Conservation (phyloP, 2,113 vertebrate genomes). For the Diadophis punctatus region DNA sequence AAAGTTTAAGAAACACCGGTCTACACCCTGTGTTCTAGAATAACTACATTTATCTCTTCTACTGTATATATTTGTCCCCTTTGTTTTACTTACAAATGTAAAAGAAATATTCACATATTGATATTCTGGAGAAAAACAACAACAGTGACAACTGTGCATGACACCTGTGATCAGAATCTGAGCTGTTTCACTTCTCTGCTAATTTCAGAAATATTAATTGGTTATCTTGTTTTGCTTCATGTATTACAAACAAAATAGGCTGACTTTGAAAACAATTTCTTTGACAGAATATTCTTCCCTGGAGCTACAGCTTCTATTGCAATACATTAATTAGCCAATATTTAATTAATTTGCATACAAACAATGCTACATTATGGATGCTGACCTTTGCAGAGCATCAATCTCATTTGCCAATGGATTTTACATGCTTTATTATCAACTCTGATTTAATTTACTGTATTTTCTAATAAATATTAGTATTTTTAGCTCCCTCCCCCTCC, state of each 20-base stretch:
- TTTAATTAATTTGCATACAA: conserved; percentile 35
- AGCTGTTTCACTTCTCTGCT: conserved; percentile 4
- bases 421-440: conserved; percentile 8
- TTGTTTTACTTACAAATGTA: not conserved
- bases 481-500: not conserved
- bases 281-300: not conserved
- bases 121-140: not conserved
- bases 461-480: not conserved
- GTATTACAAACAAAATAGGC: conserved; percentile 22
- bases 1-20: not conserved
- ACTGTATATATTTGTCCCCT: not conserved
- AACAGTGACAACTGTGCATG: not conserved
- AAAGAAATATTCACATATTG: not conserved
- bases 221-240: not conserved
- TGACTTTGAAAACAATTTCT: conserved; percentile 35
- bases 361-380: conserved; percentile 31
- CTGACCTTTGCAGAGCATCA: conserved; percentile 19
- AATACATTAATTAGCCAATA: conserved; percentile 32
- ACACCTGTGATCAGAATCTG: conserved; percentile 16
- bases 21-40: not conserved
- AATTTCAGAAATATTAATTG: conserved; percentile 31
- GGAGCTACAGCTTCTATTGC: conserved; percentile 4
- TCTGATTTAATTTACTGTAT: conserved; percentile 25
- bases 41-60: not conserved
- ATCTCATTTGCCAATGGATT: conserved; percentile 26